phyloP scores from a whole-genome alignment of 2,113 vertebrate genomes.

The Lophotis ruficrista region DNA sequence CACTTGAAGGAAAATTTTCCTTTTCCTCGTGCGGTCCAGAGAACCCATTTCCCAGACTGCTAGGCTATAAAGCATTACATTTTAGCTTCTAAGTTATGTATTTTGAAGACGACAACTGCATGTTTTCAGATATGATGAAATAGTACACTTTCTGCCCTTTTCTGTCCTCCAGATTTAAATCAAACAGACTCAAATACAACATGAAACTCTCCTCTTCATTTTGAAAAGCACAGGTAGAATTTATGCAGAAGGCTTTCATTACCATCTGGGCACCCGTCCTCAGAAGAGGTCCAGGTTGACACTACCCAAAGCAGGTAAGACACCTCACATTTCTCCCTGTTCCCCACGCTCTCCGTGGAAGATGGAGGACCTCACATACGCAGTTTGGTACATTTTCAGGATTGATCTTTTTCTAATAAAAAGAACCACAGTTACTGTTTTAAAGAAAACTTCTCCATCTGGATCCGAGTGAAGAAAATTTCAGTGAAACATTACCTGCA shows the following conservation, averaged over 20 bases:
- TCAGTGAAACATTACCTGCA: neutral
- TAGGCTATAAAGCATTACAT: neutral
- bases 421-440: neutral
- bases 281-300: neutral
- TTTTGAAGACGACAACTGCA: neutral
- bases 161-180: neutral
- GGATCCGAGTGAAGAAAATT: neutral
- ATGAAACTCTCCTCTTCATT: fast-evolving
- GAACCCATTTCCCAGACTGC: neutral
- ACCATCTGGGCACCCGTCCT: too few relatives aligned
- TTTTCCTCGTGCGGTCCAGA: neutral
- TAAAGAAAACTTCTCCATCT: neutral
- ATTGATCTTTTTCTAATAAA: neutral
- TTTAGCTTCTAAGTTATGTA: neutral
- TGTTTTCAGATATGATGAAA: neutral
- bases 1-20: neutral
- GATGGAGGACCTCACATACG: fast-evolving
- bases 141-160: neutral
- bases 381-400: neutral
- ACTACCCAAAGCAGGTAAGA: neutral
- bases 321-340: fast-evolving
- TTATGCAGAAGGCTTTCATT: neutral
- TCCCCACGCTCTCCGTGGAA: neutral
- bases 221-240: neutral
- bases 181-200: neutral